Percentiles rank a stretch among this genome's conserved stretches.
These are phyloP conservation scores for Trachelus tabidus DNA, from an alignment of 2,888 invertebrate genomes.

Conservation along the genomic window DNA sequence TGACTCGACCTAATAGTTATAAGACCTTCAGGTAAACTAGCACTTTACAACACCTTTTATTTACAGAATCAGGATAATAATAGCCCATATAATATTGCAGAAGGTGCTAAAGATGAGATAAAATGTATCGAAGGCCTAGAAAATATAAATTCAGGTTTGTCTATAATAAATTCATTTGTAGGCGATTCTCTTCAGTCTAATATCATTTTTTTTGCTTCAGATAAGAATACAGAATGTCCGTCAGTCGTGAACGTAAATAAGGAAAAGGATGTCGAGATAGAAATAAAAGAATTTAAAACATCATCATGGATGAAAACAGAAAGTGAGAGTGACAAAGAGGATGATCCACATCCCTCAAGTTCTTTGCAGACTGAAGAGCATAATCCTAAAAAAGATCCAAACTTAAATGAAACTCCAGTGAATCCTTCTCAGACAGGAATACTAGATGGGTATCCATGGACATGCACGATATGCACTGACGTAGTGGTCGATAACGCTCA, in stretches of 20 bases:
- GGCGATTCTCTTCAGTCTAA: not conserved
- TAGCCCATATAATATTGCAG: not conserved
- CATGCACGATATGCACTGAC: constrained; percentile 37
- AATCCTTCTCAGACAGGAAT: constrained; percentile 31
- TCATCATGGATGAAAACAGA: not conserved
- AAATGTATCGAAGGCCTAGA: not conserved
- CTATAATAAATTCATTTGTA: not conserved
- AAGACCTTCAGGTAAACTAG: not conserved
- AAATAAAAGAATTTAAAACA: not conserved
- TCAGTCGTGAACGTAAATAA: not conserved
- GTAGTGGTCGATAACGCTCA: constrained; percentile 17
- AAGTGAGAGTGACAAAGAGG: constrained; percentile 6
- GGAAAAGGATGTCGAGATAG: not conserved
- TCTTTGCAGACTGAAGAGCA: not conserved
- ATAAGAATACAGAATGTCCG: not conserved
- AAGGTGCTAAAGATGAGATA: not conserved
- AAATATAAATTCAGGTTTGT: not conserved
- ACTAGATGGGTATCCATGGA: constrained; percentile 44
- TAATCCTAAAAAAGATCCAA: constrained; percentile 6
- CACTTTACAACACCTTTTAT: not conserved
- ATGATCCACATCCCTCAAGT: not conserved
- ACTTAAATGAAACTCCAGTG: constrained; percentile 11
- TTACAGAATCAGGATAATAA: not conserved
- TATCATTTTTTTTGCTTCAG: not conserved
- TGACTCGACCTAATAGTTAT: not conserved